Base-by-base conservation (phyloP, 2,113 vertebrate species). In the Ictalurus punctatus region DNA sequence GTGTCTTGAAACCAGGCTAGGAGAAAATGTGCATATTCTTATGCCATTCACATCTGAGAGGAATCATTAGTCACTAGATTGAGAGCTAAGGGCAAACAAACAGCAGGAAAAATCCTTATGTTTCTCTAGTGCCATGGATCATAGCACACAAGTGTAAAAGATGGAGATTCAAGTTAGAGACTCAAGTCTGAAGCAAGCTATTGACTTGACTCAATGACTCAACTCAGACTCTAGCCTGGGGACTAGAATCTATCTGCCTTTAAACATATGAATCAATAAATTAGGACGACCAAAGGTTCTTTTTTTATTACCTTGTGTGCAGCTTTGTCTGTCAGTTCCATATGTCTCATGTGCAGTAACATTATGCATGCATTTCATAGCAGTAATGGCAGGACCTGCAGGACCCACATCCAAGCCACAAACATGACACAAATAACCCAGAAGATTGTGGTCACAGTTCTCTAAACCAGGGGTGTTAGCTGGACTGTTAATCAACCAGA, bases 81-180 rank as follows among this genome's bases (percentile, higher is more conserved):
- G 30, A 83, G 56, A 83, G 56, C 17, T 83, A 40, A 61, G 34
- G 56, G 56, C 67, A 61, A 86, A 86, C 34, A 86, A 61, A 76
- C 52, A 71, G 27, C 14, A 17, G 16, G 9, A 58, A 69, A 74
- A 25, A 73, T 58, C 10, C n/a, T 73, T 6, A 61, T 58, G 25
- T 74, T 74, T 74, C 54, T 40, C 9, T 10, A 86, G 52, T 71
- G 34, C 85, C 12, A 58, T 59, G 6, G 54, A 78, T 86, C 71
- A 78, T 13, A 0, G n/a, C 25, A 52, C 34, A 59, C 58, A 54
- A 19, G 69, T 25, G 30, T 61, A 44, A 86, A 7, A 76, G 56
- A 86, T 67, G 44, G 48, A 30, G 27, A 56, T 56, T 54, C 7
- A 6, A 80, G 48, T 56, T 80, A 54, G 48, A 4, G 27, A 80